phyloP scores from a whole-genome alignment of 2,888 invertebrate genomes.

The Eucera pruinosa region DNA sequence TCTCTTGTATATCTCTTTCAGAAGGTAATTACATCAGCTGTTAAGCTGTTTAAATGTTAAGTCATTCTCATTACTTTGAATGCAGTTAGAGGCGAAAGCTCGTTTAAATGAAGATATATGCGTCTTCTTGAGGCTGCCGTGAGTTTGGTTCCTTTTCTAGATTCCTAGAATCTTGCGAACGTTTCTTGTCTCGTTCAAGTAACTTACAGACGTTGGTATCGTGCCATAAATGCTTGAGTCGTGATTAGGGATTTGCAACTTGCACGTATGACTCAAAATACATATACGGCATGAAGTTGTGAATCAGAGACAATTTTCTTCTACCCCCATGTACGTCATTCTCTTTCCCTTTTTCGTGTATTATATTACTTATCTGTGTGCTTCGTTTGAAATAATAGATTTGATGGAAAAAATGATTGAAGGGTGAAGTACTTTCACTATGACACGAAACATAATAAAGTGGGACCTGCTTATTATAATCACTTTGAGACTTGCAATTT shows the following conservation, averaged over 20 bases:
- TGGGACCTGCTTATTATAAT: too few species aligned
- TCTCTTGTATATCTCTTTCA: background rate
- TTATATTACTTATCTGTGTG: background rate
- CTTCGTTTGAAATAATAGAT: background rate
- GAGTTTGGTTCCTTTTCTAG: background rate
- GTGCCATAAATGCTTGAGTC: conserved; percentile 14
- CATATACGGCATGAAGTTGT: background rate
- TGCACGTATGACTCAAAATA: conserved; percentile 4
- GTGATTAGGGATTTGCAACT: conserved; percentile 24
- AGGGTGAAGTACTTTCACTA: background rate
- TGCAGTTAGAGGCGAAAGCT: background rate
- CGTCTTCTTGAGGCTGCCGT: background rate
- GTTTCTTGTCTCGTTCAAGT: background rate
- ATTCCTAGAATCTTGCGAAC: background rate
- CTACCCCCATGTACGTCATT: background rate
- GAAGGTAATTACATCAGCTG: background rate
- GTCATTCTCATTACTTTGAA: too few species aligned
- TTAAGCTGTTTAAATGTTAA: too few species aligned
- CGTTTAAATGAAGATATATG: background rate
- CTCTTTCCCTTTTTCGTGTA: background rate
- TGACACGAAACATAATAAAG: too few species aligned
- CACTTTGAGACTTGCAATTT: too few species aligned
- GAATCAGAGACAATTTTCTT: conserved; percentile 31
- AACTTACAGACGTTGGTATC: conserved; percentile 5
- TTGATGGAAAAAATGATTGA: background rate